These are phyloP conservation scores for Oophaga pumilio DNA, from an alignment of 2,113 vertebrate species.

Conservation along the genomic window DNA sequence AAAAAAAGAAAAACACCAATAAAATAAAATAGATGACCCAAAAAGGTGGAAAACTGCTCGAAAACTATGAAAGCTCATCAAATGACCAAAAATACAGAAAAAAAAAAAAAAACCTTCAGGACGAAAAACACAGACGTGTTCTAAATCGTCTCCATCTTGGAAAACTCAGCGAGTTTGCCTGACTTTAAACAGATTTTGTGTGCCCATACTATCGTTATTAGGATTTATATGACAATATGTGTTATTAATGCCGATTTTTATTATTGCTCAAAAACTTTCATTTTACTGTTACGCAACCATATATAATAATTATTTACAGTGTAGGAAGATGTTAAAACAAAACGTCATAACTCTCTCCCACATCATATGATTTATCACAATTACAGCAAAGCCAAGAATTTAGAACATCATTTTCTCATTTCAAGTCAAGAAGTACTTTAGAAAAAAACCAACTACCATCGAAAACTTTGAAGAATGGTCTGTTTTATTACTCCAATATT, in stretches of 20 bases:
- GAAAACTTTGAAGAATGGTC: constrained; percentile 48
- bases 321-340: neutral
- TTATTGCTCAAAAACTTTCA: neutral
- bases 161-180: too few species aligned
- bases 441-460: constrained; percentile 29
- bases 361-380: neutral
- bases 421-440: neutral
- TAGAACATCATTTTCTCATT: neutral
- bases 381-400: neutral
- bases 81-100: too few species aligned
- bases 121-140: too few species aligned
- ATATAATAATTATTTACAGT: neutral
- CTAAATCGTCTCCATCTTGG: too few species aligned
- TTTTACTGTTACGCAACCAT: neutral
- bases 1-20: too few species aligned
- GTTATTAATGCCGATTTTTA: neutral
- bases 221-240: neutral
- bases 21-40: too few species aligned
- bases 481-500: constrained; percentile 43
- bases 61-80: too few species aligned
- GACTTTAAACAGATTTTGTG: too few species aligned
- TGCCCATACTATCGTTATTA: neutral
- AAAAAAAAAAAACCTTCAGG: too few species aligned
- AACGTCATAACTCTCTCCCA: neutral
- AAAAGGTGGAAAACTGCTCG: too few species aligned